Percentiles rank a stretch among this genome's conserved stretches.
phyloP scores from a whole-genome alignment of 1,140 invertebrate genomes.

The Diploscapter pachys region DNA sequence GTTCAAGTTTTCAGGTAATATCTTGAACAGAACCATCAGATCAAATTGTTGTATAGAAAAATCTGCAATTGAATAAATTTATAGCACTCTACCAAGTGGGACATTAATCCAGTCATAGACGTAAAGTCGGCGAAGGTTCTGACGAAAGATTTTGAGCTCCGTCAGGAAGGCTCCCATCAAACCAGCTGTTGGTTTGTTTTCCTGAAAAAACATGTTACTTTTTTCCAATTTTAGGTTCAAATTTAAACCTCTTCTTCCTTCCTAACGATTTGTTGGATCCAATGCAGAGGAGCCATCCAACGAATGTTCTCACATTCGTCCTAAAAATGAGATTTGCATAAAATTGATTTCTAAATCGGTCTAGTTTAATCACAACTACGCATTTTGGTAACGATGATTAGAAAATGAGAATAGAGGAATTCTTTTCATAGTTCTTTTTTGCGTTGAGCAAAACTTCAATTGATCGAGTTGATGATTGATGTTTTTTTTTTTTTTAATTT shows the following conservation, averaged over 20 bases:
- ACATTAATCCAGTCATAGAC: constrained; percentile 35
- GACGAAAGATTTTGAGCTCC: constrained; percentile 25
- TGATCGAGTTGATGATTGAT: no score
- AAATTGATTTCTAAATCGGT: no score
- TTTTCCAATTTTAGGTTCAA: not conserved
- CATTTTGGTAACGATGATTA: not conserved
- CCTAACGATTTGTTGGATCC: constrained; percentile 25
- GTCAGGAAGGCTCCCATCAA: constrained; percentile 16
- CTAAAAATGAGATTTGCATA: not conserved
- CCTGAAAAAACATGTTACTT: constrained; percentile 10
- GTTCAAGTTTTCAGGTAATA: no score
- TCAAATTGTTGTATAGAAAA: no score
- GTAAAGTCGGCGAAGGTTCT: constrained; percentile 20
- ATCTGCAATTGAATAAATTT: no score
- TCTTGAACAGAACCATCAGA: no score
- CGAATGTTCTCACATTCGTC: constrained; percentile 12
- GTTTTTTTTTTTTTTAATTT: no score
- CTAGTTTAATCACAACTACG: no score
- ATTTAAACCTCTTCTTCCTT: constrained; percentile 21
- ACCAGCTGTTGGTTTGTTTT: constrained; percentile 27
- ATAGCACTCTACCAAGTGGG: constrained; percentile 4
- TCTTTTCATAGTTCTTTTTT: no score
- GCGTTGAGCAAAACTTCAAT: no score
- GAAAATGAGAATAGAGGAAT: no score
- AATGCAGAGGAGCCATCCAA: constrained; percentile 32